A percentile compares a stretch with the other conserved stretches of the same genome.
Evolutionary conservation across 2,113 vertebrate species (phyloP).

Genomic region (Engraulis encrasicolus): DNA sequence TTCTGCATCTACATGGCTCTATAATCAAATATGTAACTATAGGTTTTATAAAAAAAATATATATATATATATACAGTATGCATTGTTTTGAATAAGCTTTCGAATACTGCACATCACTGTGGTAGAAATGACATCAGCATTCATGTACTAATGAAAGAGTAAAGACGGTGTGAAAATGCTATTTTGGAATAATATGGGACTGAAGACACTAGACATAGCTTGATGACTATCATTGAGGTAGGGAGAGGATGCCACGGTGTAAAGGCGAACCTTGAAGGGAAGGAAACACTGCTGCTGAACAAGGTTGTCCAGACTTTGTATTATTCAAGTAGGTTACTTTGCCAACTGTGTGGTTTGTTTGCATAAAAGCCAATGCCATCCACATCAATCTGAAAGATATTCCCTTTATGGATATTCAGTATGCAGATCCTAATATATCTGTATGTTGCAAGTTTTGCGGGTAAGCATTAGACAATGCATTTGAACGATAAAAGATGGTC

Average conservation of each 20-base stretch:
- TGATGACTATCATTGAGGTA: conserved; percentile 2
- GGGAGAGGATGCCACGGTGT: neutral
- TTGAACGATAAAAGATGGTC: neutral
- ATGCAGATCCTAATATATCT: conserved; percentile 4
- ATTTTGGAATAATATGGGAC: neutral
- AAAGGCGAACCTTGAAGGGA: neutral
- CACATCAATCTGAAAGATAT: neutral
- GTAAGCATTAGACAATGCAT: neutral
- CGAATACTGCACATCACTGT: conserved; percentile 12
- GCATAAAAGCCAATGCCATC: conserved; percentile 6
- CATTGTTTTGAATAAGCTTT: conserved; percentile 18
- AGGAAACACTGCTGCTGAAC: neutral
- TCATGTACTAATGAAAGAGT: neutral
- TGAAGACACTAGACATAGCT: neutral
- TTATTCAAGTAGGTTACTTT: neutral
- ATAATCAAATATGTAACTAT: conserved; percentile 15
- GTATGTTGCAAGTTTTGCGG: neutral
- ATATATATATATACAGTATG: neutral
- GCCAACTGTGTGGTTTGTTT: neutral
- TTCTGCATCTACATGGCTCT: conserved; percentile 10
- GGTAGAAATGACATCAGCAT: conserved; percentile 11
- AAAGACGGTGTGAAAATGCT: neutral
- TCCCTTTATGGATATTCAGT: conserved; percentile 8
- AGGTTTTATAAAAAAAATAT: too few relatives aligned
- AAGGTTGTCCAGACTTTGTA: neutral